Conservation (phyloP, 1,140 invertebrate genomes). For the Brachionus rotundiformis region DNA sequence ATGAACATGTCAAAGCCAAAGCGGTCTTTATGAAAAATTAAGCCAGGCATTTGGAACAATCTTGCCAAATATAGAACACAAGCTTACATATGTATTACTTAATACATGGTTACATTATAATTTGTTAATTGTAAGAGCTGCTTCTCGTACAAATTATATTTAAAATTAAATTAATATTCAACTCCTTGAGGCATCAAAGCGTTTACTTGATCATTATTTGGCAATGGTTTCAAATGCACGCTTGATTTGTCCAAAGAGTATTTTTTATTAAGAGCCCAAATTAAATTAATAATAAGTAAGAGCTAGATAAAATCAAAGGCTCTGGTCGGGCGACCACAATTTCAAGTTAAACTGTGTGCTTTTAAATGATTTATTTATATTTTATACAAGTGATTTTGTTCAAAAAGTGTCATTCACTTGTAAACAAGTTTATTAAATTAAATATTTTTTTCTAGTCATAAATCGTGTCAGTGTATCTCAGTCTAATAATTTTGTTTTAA, state of each 20-base stretch:
- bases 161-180: too few species aligned
- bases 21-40: too few species aligned
- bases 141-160: too few species aligned
- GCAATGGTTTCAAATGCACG: neutral
- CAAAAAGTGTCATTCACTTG: neutral
- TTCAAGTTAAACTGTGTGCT: neutral
- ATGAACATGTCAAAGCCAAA: too few species aligned
- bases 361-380: conserved; percentile 8
- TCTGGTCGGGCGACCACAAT: neutral
- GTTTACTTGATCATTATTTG: neutral
- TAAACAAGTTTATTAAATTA: conserved; percentile 7
- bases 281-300: neutral
- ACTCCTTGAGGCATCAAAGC: too few species aligned
- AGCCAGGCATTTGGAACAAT: too few species aligned
- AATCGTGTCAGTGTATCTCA: neutral
- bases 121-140: too few species aligned
- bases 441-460: neutral
- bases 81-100: too few species aligned
- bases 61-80: too few species aligned
- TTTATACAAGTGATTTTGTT: neutral
- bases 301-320: neutral
- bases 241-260: neutral
- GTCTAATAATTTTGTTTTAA: neutral
- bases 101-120: too few species aligned
- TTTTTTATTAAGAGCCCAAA: neutral